These are phyloP conservation scores for Drosophila varians DNA, from an alignment of 1,140 invertebrate species.

Conservation along the genomic window DNA sequence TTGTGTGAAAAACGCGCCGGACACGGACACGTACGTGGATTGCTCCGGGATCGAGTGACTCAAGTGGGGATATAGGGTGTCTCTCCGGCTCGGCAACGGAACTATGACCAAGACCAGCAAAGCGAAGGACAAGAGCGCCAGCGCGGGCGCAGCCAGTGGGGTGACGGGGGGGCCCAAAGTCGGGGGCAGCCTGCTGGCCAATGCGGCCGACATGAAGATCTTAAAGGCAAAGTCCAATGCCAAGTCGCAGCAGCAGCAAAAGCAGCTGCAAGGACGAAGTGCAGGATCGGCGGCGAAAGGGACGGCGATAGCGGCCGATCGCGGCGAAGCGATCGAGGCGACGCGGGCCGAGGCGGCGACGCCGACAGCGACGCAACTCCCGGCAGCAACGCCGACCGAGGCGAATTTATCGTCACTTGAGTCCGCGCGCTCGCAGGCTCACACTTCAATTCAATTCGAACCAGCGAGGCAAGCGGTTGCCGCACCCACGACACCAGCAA, in stretches of 20 bases:
- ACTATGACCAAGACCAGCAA: slow-evolving; percentile 72
- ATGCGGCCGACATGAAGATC: slow-evolving; percentile 77
- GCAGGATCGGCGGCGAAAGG: slow-evolving; percentile 54
- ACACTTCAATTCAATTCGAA: slow-evolving; percentile 79
- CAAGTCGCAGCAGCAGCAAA: slow-evolving; percentile 44
- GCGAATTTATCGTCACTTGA: slow-evolving; percentile 78
- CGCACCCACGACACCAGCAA: slow-evolving; percentile 37
- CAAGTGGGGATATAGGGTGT: neutral
- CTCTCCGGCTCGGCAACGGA: slow-evolving; percentile 1
- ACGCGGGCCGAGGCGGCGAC: slow-evolving; percentile 19
- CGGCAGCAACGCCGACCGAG: slow-evolving; percentile 50
- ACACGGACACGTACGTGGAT: slow-evolving; percentile 70
- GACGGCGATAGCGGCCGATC: slow-evolving; percentile 50
- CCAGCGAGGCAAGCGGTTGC: slow-evolving; percentile 76
- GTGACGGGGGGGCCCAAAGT: slow-evolving; percentile 19
- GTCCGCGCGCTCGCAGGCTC: slow-evolving; percentile 67
- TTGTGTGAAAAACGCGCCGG: slow-evolving; percentile 72
- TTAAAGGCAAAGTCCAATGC: slow-evolving; percentile 62
- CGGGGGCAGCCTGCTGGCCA: slow-evolving; percentile 52
- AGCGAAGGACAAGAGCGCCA: slow-evolving; percentile 51
- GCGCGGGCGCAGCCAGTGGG: neutral
- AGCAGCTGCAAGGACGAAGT: slow-evolving; percentile 37
- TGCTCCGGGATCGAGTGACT: slow-evolving; percentile 19
- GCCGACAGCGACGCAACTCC: slow-evolving; percentile 15
- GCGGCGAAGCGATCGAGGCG: slow-evolving; percentile 35